phyloP scores from a whole-genome alignment of 2,113 vertebrate species.

The Heterotilapia buettikoferi region DNA sequence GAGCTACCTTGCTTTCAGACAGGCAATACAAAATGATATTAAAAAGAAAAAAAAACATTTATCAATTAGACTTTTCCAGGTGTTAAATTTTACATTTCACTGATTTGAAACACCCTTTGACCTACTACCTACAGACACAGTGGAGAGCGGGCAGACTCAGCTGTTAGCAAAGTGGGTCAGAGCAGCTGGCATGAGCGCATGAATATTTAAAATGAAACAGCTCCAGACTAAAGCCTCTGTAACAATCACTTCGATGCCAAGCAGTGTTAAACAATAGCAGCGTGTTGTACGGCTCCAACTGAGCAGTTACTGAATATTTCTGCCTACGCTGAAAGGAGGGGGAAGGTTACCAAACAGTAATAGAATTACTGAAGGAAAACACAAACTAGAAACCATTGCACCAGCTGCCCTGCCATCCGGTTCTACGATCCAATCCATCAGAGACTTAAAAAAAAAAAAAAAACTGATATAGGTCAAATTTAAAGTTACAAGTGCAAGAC shows the following conservation, averaged over 20 bases:
- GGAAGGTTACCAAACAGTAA: not conserved
- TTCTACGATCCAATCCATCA: not conserved
- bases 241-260: slow-evolving; percentile 34
- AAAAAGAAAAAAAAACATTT: not conserved
- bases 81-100: slow-evolving; percentile 10
- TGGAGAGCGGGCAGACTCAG: slow-evolving; percentile 31
- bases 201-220: slow-evolving; percentile 59
- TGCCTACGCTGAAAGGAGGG: not conserved
- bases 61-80: not conserved
- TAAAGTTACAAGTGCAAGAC: not conserved
- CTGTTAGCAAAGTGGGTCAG: slow-evolving; percentile 64
- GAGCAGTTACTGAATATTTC: slow-evolving; percentile 9
- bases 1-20: not conserved
- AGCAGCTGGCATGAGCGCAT: slow-evolving; percentile 50
- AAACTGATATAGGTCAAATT: not conserved
- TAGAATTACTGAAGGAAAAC: not conserved
- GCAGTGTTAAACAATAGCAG: slow-evolving; percentile 47
- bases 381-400: not conserved
- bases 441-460: not conserved
- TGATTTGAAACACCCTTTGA: slow-evolving; percentile 29
- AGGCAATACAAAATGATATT: not conserved
- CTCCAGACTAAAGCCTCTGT: slow-evolving; percentile 29
- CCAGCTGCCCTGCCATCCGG: not conserved
- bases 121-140: slow-evolving; percentile 12
- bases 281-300: slow-evolving; percentile 14